A percentile compares a stretch with the other conserved stretches of the same genome.
These are phyloP conservation scores for Centrocercus urophasianus DNA, from an alignment of 2,113 vertebrate genomes.

Conservation along the genomic window DNA sequence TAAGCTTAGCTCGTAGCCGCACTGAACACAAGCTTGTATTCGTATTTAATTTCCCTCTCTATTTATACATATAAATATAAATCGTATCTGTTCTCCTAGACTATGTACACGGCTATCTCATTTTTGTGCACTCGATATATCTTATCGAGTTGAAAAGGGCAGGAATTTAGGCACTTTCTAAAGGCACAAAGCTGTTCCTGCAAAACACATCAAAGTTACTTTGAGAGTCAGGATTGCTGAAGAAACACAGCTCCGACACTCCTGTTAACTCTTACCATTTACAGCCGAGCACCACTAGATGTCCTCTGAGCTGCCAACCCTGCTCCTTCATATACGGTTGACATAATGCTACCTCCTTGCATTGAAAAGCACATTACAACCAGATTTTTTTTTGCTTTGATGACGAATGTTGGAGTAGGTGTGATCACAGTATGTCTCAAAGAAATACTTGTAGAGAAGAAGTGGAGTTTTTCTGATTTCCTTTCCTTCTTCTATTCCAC, in stretches of 20 bases:
- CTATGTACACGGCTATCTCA: background rate
- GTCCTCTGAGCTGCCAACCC: constrained; percentile 39
- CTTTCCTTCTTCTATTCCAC: background rate
- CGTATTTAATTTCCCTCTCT: background rate
- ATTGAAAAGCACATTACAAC: background rate
- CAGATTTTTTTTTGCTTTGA: background rate
- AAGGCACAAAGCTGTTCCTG: background rate
- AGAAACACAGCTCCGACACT: fast-evolving
- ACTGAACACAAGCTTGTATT: background rate
- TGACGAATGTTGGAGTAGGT: background rate
- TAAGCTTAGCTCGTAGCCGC: background rate
- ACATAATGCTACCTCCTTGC: background rate
- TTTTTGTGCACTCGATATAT: background rate
- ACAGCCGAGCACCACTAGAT: constrained; percentile 44
- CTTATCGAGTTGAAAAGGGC: background rate
- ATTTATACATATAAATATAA: background rate
- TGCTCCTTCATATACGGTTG: fast-evolving
- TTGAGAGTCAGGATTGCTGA: background rate
- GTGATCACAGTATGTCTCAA: background rate
- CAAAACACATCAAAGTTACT: background rate
- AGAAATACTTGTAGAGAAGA: background rate
- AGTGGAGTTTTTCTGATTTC: background rate
- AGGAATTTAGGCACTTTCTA: background rate
- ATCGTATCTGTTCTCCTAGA: background rate
- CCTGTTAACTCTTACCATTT: background rate